phyloP scores from a whole-genome alignment of 2,797 vertebrate species.

The Carduelis carduelis region DNA sequence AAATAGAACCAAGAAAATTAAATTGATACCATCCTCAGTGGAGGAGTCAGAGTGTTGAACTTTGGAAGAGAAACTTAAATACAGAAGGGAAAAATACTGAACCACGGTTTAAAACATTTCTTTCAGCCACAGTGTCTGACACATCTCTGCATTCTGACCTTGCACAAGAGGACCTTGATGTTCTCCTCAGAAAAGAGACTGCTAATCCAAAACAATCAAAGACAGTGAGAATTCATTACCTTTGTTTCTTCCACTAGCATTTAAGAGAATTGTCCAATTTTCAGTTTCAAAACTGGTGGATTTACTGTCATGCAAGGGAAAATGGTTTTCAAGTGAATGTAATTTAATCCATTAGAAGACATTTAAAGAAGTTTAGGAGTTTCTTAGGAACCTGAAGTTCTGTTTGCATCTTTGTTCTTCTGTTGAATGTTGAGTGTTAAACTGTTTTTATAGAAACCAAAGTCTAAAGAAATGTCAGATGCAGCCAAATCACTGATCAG shows the following conservation, averaged over 20 bases:
- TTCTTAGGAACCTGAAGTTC: not conserved
- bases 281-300: not conserved
- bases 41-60: not conserved
- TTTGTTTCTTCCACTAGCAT: not conserved
- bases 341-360: not conserved
- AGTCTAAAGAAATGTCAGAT: slow-evolving; percentile 62
- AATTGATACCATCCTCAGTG: not conserved
- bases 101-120: slow-evolving; percentile 37
- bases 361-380: not conserved
- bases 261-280: not conserved
- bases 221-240: slow-evolving; percentile 1
- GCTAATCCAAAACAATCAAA: slow-evolving; percentile 20
- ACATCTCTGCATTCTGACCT: slow-evolving; percentile 38
- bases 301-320: not conserved
- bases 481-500: slow-evolving; percentile 70
- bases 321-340: not conserved
- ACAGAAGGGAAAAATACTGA: not conserved
- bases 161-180: not conserved
- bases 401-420: not conserved
- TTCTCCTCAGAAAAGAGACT: slow-evolving; percentile 30
- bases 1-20: not conserved
- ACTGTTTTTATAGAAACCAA: slow-evolving; percentile 69
- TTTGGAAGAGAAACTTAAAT: not conserved
- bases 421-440: not conserved
- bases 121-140: slow-evolving; percentile 50